Evolutionary conservation across 2,888 invertebrate species (phyloP).

Genomic region (Falcaria lacertinaria): DNA sequence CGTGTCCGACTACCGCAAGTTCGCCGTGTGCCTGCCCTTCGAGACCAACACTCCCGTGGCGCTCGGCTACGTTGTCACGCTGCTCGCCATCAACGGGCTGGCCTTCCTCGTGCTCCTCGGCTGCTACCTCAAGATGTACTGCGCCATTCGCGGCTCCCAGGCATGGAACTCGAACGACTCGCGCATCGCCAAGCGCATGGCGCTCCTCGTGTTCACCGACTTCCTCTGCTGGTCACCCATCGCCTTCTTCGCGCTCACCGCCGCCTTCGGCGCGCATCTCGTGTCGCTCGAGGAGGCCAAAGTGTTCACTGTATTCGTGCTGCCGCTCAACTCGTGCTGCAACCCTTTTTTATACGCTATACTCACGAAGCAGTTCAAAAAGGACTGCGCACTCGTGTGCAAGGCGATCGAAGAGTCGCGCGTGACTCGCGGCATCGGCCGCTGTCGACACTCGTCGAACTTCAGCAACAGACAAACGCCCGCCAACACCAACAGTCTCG

Average conservation of each 20-base stretch:
- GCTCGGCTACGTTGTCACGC: conserved; percentile 92
- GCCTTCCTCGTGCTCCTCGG: conserved; percentile 97
- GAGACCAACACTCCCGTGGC: conserved; percentile 90
- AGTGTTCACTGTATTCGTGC: conserved; percentile 95
- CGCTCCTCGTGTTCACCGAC: conserved; percentile 96
- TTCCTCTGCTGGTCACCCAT: conserved; percentile 99
- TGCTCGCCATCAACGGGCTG: conserved; percentile 94
- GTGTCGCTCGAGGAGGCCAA: conserved; percentile 97
- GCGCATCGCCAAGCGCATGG: conserved; percentile 97
- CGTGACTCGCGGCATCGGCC: conserved; percentile 91
- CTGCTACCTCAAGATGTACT: conserved; percentile 98
- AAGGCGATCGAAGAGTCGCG: conserved; percentile 97
- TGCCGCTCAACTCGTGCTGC: conserved; percentile 97
- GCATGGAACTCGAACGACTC: conserved; percentile 99
- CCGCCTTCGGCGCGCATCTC: conserved; percentile 93
- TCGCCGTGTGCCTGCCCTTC: conserved; percentile 97
- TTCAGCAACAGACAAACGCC: conserved; percentile 93
- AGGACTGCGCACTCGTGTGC: conserved; percentile 97
- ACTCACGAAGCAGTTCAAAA: conserved; percentile 98
- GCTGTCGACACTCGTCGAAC: conserved; percentile 91
- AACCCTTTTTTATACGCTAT: conserved; percentile 99
- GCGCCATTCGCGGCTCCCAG: conserved; percentile 97
- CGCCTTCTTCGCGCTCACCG: conserved; percentile 96
- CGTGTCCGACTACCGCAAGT: conserved; percentile 96
- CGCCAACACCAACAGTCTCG: conserved; percentile 90